Percentiles rank a stretch among this genome's conserved stretches.
These are phyloP conservation scores for Serranus cabrilla DNA, from an alignment of 2,797 vertebrate species.

Conservation along the genomic window DNA sequence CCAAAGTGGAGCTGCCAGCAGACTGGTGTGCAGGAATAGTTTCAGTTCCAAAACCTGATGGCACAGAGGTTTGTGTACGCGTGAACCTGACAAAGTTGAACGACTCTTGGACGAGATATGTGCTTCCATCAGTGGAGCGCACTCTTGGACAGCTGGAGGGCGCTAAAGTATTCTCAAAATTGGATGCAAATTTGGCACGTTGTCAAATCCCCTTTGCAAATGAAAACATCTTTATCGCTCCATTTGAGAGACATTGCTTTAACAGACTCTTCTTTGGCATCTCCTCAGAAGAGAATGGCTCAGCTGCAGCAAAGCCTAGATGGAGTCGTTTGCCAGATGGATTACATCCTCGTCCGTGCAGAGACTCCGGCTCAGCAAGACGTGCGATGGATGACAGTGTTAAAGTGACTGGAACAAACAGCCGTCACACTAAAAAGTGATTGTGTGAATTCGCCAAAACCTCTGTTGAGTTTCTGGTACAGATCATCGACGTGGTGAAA, in stretches of 20 bases:
- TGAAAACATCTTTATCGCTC: not conserved
- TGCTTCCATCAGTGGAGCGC: not conserved
- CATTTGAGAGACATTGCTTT: not conserved
- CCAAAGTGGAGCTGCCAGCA: not conserved
- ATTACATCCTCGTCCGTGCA: not conserved
- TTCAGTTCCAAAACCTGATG: not conserved
- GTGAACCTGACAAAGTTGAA: not conserved
- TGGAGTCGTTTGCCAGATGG: not conserved
- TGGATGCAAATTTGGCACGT: not conserved
- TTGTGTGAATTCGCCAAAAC: conserved; percentile 1
- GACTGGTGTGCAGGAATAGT: not conserved
- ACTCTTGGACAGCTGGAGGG: not conserved
- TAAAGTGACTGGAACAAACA: not conserved
- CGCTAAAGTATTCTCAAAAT: not conserved
- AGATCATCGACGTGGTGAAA: not conserved
- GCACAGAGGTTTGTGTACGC: not conserved
- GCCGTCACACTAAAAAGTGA: not conserved
- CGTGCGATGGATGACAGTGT: not conserved
- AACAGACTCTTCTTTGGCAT: not conserved
- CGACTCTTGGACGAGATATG: not conserved
- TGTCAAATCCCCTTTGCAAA: not conserved
- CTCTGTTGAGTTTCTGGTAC: not conserved
- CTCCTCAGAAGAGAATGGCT: not conserved
- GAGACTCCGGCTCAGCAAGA: not conserved
- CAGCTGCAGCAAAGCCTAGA: not conserved